Percentiles rank a stretch among this genome's conserved stretches.
These are phyloP conservation scores for Protula sp. DNA, from an alignment of 2,888 invertebrate genomes.

Conservation along the genomic window DNA sequence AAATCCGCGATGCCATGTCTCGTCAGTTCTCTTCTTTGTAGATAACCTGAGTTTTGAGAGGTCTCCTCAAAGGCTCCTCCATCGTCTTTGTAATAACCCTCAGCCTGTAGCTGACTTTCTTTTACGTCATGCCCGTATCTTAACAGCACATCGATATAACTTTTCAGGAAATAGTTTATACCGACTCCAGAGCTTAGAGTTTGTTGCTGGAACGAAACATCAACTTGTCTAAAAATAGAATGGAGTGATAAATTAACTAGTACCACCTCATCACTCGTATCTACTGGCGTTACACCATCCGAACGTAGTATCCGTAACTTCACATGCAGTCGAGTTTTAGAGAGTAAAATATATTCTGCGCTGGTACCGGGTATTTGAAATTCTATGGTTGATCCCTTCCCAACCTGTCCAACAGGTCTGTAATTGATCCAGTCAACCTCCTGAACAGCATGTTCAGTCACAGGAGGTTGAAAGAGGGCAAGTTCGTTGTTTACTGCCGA, in stretches of 20 bases:
- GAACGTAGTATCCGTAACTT: neutral
- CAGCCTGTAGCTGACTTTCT: neutral
- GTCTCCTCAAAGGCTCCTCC: neutral
- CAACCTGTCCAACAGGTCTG: neutral
- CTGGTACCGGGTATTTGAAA: neutral
- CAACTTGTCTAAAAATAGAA: conserved; percentile 1
- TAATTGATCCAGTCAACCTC: conserved; percentile 1
- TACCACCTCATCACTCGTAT: neutral
- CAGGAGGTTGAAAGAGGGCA: conserved; percentile 1
- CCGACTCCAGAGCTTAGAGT: neutral
- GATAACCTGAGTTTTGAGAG: neutral
- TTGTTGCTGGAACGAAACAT: conserved; percentile 3
- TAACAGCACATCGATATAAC: neutral
- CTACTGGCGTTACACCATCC: neutral
- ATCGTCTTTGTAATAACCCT: neutral
- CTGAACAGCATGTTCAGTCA: neutral
- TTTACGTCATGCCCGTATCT: neutral
- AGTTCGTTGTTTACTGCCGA: no score
- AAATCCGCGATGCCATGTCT: neutral
- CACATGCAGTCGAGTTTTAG: neutral
- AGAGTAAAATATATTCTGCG: neutral
- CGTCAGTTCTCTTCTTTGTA: neutral
- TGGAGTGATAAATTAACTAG: neutral
- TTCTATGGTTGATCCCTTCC: neutral
- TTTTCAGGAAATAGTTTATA: neutral